Conservation (phyloP, 2,797 vertebrate genomes). For the Vireo griseus region DNA sequence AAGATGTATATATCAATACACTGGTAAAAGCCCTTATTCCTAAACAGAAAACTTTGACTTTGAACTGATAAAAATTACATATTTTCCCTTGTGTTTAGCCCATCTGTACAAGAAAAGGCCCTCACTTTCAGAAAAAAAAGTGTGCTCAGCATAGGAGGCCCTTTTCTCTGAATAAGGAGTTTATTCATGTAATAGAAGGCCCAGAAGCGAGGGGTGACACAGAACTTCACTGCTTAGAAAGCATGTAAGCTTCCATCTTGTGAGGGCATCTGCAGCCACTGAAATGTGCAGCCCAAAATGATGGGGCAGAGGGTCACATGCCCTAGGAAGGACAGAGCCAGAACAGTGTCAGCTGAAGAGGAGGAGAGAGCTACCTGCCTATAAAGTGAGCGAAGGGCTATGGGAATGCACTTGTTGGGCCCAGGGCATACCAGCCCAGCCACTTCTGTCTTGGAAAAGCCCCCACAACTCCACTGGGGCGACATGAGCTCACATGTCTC, state of each 20-base stretch:
- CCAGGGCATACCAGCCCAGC: too few species aligned
- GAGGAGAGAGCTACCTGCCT: neutral
- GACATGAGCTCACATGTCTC: neutral
- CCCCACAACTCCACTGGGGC: neutral
- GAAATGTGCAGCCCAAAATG: neutral
- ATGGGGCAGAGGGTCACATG: fast-evolving
- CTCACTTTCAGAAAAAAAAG: neutral
- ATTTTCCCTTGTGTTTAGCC: neutral
- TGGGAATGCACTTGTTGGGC: fast-evolving
- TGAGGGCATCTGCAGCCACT: fast-evolving
- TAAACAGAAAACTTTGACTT: neutral
- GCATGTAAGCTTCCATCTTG: neutral
- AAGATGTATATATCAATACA: neutral
- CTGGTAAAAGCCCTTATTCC: neutral
- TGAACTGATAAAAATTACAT: neutral
- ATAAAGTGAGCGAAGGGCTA: fast-evolving
- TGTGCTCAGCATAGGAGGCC: neutral
- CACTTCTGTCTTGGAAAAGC: fast-evolving
- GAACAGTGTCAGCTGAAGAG: neutral
- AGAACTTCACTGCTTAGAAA: fast-evolving
- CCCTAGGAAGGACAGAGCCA: neutral
- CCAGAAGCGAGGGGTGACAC: neutral
- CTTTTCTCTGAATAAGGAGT: neutral
- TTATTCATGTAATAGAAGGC: neutral
- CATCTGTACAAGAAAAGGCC: neutral